Base-by-base conservation (phyloP, 2,888 invertebrate genomes). In the Diaphora mendica region DNA sequence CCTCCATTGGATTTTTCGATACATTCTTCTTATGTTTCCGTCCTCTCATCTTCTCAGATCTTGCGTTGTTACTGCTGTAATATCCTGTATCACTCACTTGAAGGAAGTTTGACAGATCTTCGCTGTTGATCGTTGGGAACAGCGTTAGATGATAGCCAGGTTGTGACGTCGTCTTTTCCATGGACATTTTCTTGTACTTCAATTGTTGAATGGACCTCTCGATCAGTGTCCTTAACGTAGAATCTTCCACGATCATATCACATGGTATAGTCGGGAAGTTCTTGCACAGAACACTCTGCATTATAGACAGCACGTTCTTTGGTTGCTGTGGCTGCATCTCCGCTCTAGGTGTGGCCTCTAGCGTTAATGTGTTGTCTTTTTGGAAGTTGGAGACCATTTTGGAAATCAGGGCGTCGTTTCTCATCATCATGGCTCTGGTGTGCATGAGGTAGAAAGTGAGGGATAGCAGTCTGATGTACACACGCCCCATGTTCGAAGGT, bases 321-420 rank as follows among this genome's bases (percentile, higher is more conserved):
- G 85, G 74, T n/a, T 72, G 69, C 9, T 64, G 65, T 15, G 23
- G 70, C 44, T 64, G 23, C 0, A 35, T 33, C 44, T 69, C 44
- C 68, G n/a, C 67, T 83, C 80, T 51, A n/a, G 42, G 67, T 35
- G 69, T 70, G 0, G 48, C 39, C 1, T 75, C 69, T 0, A 39
- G 13, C 7, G 39, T 35, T 35, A 75, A 7, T 7, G 69, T 62
- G 68, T 88, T 89, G 81, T 91, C 91, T 79, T 92, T 93, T 74
- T 91, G 94, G 84, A 94, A 94, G 77, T 94, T 87, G 0, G 93
- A 92, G 55, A 95, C 89, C 94, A 95, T 94, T 82, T 92, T 93
- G 39, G 89, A 87, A 79, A 95, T 93, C 20, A 95, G 89, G 0
- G 92, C 95, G 73, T 92, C 94, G 84, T 95, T 95, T 68, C 94